Base-by-base conservation (phyloP, 2,888 invertebrate genomes). In the Yponomeuta cagnagella region DNA sequence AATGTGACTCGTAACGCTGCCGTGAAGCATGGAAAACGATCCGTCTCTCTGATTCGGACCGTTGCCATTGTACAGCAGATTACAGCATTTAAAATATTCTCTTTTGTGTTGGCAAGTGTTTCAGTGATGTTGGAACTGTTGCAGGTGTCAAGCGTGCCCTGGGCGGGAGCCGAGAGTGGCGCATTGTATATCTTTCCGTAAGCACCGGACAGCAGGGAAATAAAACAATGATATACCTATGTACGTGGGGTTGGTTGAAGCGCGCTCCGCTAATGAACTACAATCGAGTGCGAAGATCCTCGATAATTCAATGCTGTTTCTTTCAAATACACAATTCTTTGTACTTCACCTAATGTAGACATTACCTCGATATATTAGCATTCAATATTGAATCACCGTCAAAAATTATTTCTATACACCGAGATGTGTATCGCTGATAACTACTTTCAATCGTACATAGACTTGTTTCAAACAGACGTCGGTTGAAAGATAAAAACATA, bases 1-100 rank as follows among this genome's bases (percentile, higher is more conserved):
- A 87, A 83, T 77, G 75, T 75, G 76, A 75, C 72, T 82, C 79
- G 82, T 84, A 81, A 52, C 52, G 52, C 77, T 78, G 78, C 84
- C 83, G 87, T 88, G 79, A 80, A 77, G 84, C 89, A 84, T 87
- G 82, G 43, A 81, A 78, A 84, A 82, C 81, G 85, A 87, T 87
- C 80, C 83, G 83, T 84, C 81, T 82, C 80, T 81, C 79, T 81
- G 81, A 78, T 79, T 80, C 79, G 76, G 74, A 74, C 71, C 15
- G 52, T 58, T 58, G 52, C 52, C 52, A 58, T 58, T 58, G 15
- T 58, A 15, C 52, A 58, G 52, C 52, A 58, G 74, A 30, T 48
- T 52, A 15, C 48, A 52, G 48, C 31, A 8, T 30, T 12, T 31
- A 30, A 69, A 52, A 52, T 69, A 48, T 69, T 69, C 52, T 31